These are phyloP conservation scores for Epicauta chinensis DNA, from an alignment of 1,140 invertebrate species.

Conservation along the genomic window DNA sequence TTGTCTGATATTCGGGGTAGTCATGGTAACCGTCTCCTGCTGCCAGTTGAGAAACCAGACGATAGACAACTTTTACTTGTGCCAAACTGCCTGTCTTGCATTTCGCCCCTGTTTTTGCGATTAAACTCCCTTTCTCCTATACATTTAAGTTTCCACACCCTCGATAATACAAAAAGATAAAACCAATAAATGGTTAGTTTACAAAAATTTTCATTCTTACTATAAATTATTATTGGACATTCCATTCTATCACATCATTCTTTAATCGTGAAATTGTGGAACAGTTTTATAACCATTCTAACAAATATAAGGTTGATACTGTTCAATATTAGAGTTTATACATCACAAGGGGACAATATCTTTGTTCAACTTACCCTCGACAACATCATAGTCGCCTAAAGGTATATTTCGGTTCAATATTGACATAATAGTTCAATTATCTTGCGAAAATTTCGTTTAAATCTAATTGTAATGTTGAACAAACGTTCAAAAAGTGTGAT, in stretches of 20 bases:
- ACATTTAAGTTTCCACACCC: too few relatives aligned
- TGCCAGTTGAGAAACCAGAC: conserved; percentile 6
- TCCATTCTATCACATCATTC: conserved; percentile 1
- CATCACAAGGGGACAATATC: conserved; percentile 16
- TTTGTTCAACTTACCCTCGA: conserved; percentile 3
- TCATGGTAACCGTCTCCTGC: conserved; percentile 11
- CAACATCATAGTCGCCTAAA: not conserved
- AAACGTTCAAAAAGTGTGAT: too few relatives aligned
- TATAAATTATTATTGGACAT: not conserved
- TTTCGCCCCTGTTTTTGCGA: not conserved
- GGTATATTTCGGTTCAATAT: too few relatives aligned
- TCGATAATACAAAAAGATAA: too few relatives aligned
- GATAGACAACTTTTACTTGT: conserved; percentile 18
- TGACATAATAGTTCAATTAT: too few relatives aligned
- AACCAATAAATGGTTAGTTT: too few relatives aligned
- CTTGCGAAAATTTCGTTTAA: too few relatives aligned
- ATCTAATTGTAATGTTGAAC: too few relatives aligned
- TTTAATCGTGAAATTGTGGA: conserved; percentile 9
- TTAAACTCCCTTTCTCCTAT: too few relatives aligned
- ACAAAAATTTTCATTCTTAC: too few relatives aligned
- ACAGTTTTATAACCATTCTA: conserved; percentile 12
- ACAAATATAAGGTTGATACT: conserved; percentile 14
- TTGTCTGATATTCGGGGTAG: conserved; percentile 15
- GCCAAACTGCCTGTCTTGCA: conserved; percentile 15
- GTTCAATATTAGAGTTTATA: conserved; percentile 15